Evolutionary conservation across 2,797 vertebrate genomes (phyloP).

Genomic region (Periparus ater): DNA sequence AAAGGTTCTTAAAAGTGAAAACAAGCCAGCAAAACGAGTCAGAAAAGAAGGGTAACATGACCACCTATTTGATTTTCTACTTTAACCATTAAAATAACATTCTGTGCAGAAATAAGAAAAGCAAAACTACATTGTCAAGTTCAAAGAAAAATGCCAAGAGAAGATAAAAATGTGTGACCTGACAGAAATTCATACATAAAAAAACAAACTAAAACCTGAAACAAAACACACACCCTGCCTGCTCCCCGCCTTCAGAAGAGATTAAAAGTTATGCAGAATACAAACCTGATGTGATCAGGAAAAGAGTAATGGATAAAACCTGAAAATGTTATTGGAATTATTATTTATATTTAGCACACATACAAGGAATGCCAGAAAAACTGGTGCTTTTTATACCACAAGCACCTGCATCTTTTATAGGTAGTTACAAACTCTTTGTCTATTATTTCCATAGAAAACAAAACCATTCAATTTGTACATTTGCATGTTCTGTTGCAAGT

Average conservation of each 20-base stretch:
- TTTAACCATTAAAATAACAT: neutral
- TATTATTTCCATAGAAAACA: neutral
- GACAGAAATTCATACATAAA: neutral
- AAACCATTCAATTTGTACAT: neutral
- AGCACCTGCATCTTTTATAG: neutral
- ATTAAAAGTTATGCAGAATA: neutral
- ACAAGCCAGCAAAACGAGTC: neutral
- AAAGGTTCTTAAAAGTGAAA: neutral
- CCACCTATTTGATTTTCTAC: neutral
- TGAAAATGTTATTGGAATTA: neutral
- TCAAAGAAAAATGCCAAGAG: neutral
- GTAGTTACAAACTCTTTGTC: neutral
- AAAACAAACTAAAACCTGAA: neutral
- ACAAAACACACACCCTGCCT: fast-evolving
- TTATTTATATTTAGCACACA: neutral
- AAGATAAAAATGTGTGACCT: neutral
- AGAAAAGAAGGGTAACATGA: neutral
- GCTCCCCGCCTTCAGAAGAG: fast-evolving
- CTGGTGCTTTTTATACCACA: neutral
- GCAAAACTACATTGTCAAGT: neutral
- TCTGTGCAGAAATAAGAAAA: neutral
- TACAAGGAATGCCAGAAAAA: neutral
- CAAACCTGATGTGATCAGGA: neutral
- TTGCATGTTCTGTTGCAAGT: neutral
- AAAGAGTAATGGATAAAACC: neutral